Conservation (phyloP, 2,113 vertebrate species). For the Notothenia coriiceps region DNA sequence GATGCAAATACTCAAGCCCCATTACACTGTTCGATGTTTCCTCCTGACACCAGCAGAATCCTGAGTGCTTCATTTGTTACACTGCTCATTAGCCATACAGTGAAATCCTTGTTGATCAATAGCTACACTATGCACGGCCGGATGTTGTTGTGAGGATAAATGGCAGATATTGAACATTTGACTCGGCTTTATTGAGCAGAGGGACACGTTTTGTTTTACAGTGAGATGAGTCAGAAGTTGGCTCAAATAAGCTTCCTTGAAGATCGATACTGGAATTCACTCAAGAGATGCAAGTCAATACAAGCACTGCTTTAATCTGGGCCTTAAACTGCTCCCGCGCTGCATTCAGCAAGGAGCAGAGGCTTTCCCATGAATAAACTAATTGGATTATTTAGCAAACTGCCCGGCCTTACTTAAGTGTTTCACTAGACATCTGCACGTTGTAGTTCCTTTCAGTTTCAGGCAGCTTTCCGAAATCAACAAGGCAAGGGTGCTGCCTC, state of each 20-base stretch:
- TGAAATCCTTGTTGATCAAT: slow-evolving; percentile 35
- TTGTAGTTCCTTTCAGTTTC: slow-evolving; percentile 99
- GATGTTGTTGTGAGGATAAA: slow-evolving; percentile 4
- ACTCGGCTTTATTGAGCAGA: slow-evolving; percentile 22
- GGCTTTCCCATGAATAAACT: slow-evolving; percentile 30
- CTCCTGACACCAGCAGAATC: slow-evolving; percentile 2
- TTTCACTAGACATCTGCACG: slow-evolving; percentile 98
- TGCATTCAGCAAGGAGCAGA: slow-evolving; percentile 26
- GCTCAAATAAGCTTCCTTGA: slow-evolving; percentile 39
- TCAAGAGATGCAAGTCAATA: slow-evolving; percentile 61
- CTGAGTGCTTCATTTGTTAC: slow-evolving; percentile 18
- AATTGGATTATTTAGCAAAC: slow-evolving; percentile 39
- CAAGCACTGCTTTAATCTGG: slow-evolving; percentile 58
- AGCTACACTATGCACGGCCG: neutral
- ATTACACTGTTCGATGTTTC: slow-evolving; percentile 8
- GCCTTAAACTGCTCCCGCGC: slow-evolving; percentile 48
- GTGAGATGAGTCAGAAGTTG: slow-evolving; percentile 53
- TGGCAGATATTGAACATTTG: neutral
- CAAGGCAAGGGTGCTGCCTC: slow-evolving; percentile 97
- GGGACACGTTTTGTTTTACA: slow-evolving; percentile 48
- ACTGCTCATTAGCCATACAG: slow-evolving; percentile 23
- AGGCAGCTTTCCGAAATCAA: slow-evolving; percentile 95
- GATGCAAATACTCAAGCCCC: slow-evolving; percentile 1
- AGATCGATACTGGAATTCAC: slow-evolving; percentile 64
- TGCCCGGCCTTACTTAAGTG: slow-evolving; percentile 90